Evolutionary conservation across 2,888 invertebrate genomes (phyloP).

Genomic region (Reticulitermes lucifugus): DNA sequence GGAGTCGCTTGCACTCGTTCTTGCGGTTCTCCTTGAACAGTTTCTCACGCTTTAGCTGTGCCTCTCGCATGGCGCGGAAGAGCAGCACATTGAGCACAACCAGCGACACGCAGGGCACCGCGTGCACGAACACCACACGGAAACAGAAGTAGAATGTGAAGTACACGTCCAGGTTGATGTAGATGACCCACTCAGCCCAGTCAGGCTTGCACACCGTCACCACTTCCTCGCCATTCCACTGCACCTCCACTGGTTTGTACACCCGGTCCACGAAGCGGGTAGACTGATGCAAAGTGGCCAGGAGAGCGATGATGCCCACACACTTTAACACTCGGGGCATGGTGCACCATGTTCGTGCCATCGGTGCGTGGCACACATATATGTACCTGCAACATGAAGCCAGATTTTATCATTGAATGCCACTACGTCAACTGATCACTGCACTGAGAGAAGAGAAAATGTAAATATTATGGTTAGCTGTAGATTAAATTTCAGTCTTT

Average conservation of each 20-base stretch:
- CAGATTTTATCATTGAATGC: no score
- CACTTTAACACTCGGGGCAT: slow-evolving; percentile 82
- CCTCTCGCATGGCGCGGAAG: slow-evolving; percentile 86
- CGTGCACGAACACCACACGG: slow-evolving; percentile 91
- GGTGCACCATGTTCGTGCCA: slow-evolving; percentile 82
- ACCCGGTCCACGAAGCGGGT: slow-evolving; percentile 84
- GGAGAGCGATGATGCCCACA: slow-evolving; percentile 80
- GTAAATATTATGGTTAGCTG: no score
- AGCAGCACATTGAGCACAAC: slow-evolving; percentile 90
- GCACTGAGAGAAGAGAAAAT: no score
- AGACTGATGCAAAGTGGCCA: slow-evolving; percentile 85
- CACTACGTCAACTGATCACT: no score
- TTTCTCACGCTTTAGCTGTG: slow-evolving; percentile 81
- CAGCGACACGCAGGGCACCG: slow-evolving; percentile 88
- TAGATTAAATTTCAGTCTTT: no score
- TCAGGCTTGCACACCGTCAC: slow-evolving; percentile 74
- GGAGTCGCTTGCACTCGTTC: slow-evolving; percentile 81
- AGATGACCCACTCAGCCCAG: slow-evolving; percentile 78
- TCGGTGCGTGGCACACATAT: slow-evolving; percentile 93
- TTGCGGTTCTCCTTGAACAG: slow-evolving; percentile 83
- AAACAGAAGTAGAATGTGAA: slow-evolving; percentile 87
- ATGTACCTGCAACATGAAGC: slow-evolving; percentile 71
- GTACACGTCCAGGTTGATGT: slow-evolving; percentile 79
- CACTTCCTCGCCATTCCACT: slow-evolving; percentile 68
- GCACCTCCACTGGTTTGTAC: slow-evolving; percentile 71